Conservation (phyloP, 2,797 vertebrate species). For the Aplochiton taeniatus region DNA sequence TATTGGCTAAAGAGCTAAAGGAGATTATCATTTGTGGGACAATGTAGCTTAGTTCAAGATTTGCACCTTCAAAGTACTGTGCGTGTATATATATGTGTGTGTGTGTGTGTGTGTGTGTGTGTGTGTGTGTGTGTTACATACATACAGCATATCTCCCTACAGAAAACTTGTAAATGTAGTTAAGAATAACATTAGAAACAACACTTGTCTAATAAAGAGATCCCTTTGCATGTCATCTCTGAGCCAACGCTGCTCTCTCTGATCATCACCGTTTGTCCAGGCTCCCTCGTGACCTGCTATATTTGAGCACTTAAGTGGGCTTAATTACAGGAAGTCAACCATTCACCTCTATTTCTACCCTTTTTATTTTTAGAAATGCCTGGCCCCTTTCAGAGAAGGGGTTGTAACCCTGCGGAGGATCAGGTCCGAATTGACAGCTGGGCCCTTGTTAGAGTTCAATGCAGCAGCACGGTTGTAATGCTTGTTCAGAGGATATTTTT, state of each 20-base stretch:
- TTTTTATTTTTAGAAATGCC: slow-evolving; percentile 60
- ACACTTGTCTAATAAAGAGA: no score
- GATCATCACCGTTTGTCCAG: slow-evolving; percentile 26
- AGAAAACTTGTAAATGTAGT: no score
- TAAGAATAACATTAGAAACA: no score
- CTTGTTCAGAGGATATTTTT: slow-evolving; percentile 47
- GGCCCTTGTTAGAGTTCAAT: slow-evolving; percentile 19
- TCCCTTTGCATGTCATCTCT: neutral
- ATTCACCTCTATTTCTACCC: slow-evolving; percentile 50
- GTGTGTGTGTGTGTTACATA: no score
- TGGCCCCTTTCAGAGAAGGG: slow-evolving; percentile 40
- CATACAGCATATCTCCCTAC: no score
- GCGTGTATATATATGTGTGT: no score
- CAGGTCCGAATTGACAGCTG: slow-evolving; percentile 22
- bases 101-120: no score
- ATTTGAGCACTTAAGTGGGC: slow-evolving; percentile 30
- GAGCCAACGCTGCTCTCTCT: slow-evolving; percentile 5
- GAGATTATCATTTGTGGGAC: slow-evolving; percentile 73
- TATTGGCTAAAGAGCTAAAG: slow-evolving; percentile 73
- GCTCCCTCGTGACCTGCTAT: slow-evolving; percentile 49
- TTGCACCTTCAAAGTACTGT: no score
- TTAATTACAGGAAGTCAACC: slow-evolving; percentile 61
- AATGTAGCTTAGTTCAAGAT: slow-evolving; percentile 46
- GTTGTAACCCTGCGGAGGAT: slow-evolving; percentile 48
- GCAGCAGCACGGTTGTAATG: slow-evolving; percentile 33